A percentile compares a stretch with the other conserved stretches of the same genome.
These are phyloP conservation scores for Bothrops jararaca DNA, from an alignment of 2,113 vertebrate species.

Conservation along the genomic window DNA sequence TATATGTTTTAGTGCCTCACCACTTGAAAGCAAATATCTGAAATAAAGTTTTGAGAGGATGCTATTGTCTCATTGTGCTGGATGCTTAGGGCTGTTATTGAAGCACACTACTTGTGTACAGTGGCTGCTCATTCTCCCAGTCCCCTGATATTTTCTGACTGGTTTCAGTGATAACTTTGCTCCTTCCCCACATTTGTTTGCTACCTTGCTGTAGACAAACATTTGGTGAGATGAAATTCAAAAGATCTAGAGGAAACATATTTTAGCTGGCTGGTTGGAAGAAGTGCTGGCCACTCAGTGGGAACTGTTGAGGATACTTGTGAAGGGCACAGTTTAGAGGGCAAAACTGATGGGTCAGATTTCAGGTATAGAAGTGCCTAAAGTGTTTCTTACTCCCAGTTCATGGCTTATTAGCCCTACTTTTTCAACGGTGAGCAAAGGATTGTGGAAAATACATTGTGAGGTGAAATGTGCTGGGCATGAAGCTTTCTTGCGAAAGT, in stretches of 20 bases:
- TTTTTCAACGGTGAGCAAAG: background rate
- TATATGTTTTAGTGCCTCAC: background rate
- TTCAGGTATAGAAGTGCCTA: background rate
- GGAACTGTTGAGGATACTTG: background rate
- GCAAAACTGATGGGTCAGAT: background rate
- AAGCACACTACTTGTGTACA: background rate
- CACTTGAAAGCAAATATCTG: background rate
- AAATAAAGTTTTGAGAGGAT: background rate
- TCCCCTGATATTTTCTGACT: background rate
- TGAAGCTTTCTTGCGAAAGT: background rate
- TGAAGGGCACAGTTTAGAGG: background rate
- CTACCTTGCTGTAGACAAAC: background rate
- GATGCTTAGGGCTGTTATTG: background rate
- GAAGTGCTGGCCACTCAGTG: background rate
- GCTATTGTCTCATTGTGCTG: background rate
- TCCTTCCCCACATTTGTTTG: background rate
- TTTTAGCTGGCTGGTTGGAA: background rate
- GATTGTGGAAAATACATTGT: background rate
- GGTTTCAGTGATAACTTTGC: background rate
- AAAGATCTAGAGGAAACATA: background rate
- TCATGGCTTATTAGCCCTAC: background rate
- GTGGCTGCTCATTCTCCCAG: background rate
- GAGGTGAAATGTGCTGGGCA: background rate
- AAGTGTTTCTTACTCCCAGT: background rate
- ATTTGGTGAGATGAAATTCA: background rate